Conservation (phyloP, 2,113 vertebrate species). For the Podilymbus podiceps region DNA sequence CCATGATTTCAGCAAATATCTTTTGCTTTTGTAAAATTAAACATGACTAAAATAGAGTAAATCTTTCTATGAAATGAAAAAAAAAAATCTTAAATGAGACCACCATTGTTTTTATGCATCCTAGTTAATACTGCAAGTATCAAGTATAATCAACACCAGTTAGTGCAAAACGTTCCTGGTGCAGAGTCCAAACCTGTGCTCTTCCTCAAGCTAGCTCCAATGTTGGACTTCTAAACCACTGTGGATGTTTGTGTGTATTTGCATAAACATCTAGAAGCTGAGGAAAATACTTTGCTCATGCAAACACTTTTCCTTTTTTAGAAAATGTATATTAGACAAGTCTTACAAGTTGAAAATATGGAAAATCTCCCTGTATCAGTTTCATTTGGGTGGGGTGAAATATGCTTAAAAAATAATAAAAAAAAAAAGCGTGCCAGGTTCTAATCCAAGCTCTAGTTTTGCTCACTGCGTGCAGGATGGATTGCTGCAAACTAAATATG, state of each 20-base stretch:
- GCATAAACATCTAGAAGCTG: not conserved
- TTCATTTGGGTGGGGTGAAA: not conserved
- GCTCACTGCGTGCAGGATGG: not conserved
- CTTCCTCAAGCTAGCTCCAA: not conserved
- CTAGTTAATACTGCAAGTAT: not conserved
- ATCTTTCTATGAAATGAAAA: not conserved
- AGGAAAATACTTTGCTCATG: not conserved
- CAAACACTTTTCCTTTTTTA: not conserved
- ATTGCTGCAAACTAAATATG: not conserved
- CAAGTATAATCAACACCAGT: not conserved
- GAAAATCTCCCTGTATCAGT: not conserved
- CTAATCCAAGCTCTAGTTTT: not conserved
- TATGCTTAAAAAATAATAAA: not conserved
- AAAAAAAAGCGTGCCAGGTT: not conserved
- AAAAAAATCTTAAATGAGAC: not conserved
- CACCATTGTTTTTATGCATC: rapidly evolving
- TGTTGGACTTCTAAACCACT: not conserved
- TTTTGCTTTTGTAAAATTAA: not conserved
- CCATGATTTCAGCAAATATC: not conserved
- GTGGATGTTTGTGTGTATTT: not conserved
- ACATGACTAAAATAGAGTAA: not conserved
- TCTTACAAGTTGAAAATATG: not conserved
- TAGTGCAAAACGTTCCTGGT: not conserved
- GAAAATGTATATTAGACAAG: not conserved
- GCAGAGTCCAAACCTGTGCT: not conserved